Evolutionary conservation across 2,113 vertebrate species (phyloP).

Genomic region (Hypomesus transpacificus): DNA sequence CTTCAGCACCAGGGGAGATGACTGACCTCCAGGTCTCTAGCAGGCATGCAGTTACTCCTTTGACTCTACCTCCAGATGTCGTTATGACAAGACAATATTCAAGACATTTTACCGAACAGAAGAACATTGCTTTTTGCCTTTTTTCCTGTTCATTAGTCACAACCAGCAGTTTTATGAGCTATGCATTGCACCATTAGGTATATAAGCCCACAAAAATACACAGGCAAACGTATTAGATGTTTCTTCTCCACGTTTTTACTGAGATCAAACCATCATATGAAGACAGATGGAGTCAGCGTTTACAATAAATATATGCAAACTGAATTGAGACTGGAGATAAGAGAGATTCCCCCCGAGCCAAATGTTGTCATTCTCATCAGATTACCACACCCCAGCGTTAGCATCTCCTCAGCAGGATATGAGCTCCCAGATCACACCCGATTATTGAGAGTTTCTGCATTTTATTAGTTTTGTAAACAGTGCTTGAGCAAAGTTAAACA

Average conservation of each 20-base stretch:
- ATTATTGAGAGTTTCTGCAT: background rate
- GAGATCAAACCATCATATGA: background rate
- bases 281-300: conserved; percentile 2
- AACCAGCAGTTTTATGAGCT: no score
- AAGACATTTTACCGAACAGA: no score
- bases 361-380: conserved; percentile 18
- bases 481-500: background rate
- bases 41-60: no score
- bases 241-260: background rate
- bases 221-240: background rate
- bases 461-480: conserved; percentile 8
- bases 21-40: no score
- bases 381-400: background rate
- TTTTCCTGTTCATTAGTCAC: no score
- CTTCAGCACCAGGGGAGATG: no score
- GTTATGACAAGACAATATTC: no score
- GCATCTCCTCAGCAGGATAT: conserved; percentile 16
- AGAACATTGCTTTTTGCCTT: no score
- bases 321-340: background rate
- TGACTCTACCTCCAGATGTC: no score
- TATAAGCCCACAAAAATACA: background rate
- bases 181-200: no score
- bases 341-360: background rate
- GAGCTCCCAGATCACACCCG: conserved; percentile 1
- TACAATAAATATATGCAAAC: conserved; percentile 17